These are phyloP conservation scores for Dichetophora obliterata DNA, from an alignment of 2,888 invertebrate genomes.

Conservation along the genomic window DNA sequence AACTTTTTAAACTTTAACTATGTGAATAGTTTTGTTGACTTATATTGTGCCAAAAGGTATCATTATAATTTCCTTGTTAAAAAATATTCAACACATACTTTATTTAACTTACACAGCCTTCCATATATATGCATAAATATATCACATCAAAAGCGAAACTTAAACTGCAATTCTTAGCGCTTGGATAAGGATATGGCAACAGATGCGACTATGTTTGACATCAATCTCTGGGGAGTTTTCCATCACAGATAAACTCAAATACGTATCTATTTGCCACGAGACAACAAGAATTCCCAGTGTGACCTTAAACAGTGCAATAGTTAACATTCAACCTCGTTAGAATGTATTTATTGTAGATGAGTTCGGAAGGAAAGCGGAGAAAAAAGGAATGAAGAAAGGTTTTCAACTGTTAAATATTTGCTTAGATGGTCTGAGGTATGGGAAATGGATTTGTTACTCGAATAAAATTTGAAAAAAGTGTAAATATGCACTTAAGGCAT, in stretches of 20 bases:
- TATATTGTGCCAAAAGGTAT: too few relatives aligned
- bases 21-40: too few relatives aligned
- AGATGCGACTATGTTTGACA: slow-evolving; percentile 30
- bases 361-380: background rate
- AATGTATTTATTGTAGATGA: background rate
- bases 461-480: background rate
- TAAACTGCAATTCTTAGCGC: background rate
- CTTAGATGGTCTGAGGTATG: background rate
- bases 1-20: too few relatives aligned
- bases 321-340: too few relatives aligned
- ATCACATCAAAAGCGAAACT: too few relatives aligned
- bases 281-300: slow-evolving; percentile 30
- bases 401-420: too few relatives aligned
- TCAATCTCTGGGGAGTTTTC: slow-evolving; percentile 26
- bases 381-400: background rate
- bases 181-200: slow-evolving; percentile 12
- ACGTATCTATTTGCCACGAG: slow-evolving; percentile 27
- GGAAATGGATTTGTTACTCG: background rate
- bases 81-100: too few relatives aligned
- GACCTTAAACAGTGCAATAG: background rate
- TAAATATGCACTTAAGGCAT: too few relatives aligned
- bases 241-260: slow-evolving; percentile 19
- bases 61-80: too few relatives aligned
- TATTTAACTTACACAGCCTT: too few relatives aligned
- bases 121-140: too few relatives aligned